These are phyloP conservation scores for Microtus montanus DNA, from an alignment of 2,113 vertebrate genomes.

Conservation along the genomic window DNA sequence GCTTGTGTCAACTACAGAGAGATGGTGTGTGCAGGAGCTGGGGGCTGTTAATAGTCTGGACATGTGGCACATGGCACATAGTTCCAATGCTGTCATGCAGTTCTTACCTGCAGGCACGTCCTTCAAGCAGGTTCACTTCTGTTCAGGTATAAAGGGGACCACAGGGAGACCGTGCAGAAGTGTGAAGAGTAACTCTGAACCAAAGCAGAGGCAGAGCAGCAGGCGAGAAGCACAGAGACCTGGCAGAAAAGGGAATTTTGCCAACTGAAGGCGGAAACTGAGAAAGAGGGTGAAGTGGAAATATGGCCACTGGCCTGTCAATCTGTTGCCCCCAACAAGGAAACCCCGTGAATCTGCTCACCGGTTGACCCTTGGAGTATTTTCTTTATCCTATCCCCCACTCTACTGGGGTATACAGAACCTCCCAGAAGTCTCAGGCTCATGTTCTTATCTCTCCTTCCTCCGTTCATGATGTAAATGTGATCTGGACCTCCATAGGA, in stretches of 20 bases:
- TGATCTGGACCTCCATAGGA: not conserved
- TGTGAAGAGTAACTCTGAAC: not conserved
- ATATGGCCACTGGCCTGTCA: not conserved
- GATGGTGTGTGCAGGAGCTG: accelerated
- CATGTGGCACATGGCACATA: accelerated
- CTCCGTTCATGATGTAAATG: not conserved
- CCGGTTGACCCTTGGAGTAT: accelerated
- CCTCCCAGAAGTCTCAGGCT: not conserved
- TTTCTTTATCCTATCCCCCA: not conserved
- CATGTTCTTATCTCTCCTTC: not conserved
- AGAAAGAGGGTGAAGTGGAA: not conserved
- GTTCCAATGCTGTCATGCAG: not conserved
- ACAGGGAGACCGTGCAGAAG: not conserved
- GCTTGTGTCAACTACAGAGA: not conserved
- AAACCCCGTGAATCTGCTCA: not conserved
- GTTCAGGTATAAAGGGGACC: not conserved
- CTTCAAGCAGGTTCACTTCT: not conserved
- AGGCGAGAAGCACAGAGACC: not conserved
- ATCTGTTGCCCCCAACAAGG: not conserved
- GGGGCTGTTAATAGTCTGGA: not conserved
- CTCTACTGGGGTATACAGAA: not conserved
- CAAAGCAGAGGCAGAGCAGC: not conserved
- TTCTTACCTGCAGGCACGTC: not conserved
- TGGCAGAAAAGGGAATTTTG: not conserved
- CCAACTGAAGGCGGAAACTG: not conserved